phyloP scores from a whole-genome alignment of 1,140 invertebrate genomes.

The Ceratina australensis region DNA sequence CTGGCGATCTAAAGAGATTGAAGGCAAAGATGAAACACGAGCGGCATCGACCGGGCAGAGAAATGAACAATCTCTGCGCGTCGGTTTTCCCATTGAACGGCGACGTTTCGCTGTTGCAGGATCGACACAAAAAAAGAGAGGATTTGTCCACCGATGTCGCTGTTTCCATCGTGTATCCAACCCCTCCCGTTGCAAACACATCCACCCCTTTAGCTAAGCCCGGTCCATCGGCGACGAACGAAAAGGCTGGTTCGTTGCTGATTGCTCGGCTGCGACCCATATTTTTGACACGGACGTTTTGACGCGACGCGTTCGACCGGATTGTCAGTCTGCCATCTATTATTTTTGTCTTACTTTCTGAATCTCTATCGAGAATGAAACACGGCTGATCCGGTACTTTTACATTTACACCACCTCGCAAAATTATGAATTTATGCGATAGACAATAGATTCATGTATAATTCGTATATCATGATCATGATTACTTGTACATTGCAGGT shows the following conservation, averaged over 20 bases:
- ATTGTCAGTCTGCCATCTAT: slow-evolving; percentile 16
- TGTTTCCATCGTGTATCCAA: slow-evolving; percentile 10
- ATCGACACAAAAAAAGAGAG: slow-evolving; percentile 56
- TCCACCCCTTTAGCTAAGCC: slow-evolving; percentile 24
- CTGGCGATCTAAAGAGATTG: neutral
- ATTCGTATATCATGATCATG: too few species aligned
- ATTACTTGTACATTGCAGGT: too few species aligned
- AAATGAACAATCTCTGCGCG: slow-evolving; percentile 12
- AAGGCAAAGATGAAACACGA: neutral
- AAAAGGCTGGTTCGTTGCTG: slow-evolving; percentile 59
- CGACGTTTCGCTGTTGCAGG: slow-evolving; percentile 36
- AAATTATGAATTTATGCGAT: too few species aligned
- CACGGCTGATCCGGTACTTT: neutral
- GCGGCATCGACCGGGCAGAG: neutral
- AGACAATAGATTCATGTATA: too few species aligned
- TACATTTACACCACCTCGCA: too few species aligned
- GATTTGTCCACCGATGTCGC: slow-evolving; percentile 39
- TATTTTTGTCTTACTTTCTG: slow-evolving; percentile 27
- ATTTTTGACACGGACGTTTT: slow-evolving; percentile 60
- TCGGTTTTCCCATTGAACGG: slow-evolving; percentile 35
- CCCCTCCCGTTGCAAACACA: slow-evolving; percentile 14
- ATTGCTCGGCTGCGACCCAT: slow-evolving; percentile 62
- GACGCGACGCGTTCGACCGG: slow-evolving; percentile 50
- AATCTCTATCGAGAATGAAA: neutral
- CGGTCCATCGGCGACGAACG: slow-evolving; percentile 7